Conservation (phyloP, 2,888 invertebrate genomes). For the Agrenia bidenticulata region DNA sequence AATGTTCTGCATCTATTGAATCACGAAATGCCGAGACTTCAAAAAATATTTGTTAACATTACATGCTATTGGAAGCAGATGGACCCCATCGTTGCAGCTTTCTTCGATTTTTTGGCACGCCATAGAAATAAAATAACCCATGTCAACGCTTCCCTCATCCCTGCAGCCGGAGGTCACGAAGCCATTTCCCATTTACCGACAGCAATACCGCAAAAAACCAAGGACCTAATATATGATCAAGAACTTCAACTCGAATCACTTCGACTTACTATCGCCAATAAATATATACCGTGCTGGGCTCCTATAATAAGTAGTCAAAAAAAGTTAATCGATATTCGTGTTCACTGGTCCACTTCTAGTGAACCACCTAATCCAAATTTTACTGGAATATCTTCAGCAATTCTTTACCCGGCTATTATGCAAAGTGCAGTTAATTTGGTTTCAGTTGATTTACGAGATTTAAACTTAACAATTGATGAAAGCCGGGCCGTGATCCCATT, state of each 20-base stretch:
- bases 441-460: slow-evolving; percentile 31
- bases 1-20: slow-evolving; percentile 28
- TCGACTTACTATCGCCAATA: slow-evolving; percentile 30
- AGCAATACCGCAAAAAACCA: slow-evolving; percentile 5
- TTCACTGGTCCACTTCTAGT: slow-evolving; percentile 29
- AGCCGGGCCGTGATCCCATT: slow-evolving; percentile 20
- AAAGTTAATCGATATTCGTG: slow-evolving; percentile 28
- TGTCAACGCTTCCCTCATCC: slow-evolving; percentile 25
- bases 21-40: slow-evolving; percentile 28
- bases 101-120: slow-evolving; percentile 34
- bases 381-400: slow-evolving; percentile 27
- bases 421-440: slow-evolving; percentile 33
- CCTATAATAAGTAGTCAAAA: slow-evolving; percentile 32
- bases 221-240: slow-evolving; percentile 17
- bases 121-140: slow-evolving; percentile 14
- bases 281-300: slow-evolving; percentile 29
- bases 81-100: slow-evolving; percentile 24
- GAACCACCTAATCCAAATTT: slow-evolving; percentile 14
- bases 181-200: slow-evolving; percentile 8
- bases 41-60: slow-evolving; percentile 32
- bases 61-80: slow-evolving; percentile 31
- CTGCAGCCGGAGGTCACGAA: slow-evolving; percentile 28
- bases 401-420: slow-evolving; percentile 24
- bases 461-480: slow-evolving; percentile 23
- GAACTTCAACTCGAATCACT: slow-evolving; percentile 27